Percentiles rank a stretch among this genome's conserved stretches.
Conservation (phyloP, 1,140 invertebrate species). For the Eriocheir sinensis region DNA sequence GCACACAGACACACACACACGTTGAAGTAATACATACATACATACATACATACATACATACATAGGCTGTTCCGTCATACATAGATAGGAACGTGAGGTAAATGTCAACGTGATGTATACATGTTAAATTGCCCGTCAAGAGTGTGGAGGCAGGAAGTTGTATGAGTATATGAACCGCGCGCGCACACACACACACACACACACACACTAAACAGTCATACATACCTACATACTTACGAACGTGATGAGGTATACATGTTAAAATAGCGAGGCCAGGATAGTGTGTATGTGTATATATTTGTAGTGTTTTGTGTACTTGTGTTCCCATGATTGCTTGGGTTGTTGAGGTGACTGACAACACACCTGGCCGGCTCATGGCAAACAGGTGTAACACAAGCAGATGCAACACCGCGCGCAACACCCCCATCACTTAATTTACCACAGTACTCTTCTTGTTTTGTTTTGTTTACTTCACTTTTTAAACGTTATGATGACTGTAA, state of each 20-base stretch:
- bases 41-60: not conserved
- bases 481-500: too few relatives aligned
- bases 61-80: not conserved
- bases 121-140: too few relatives aligned
- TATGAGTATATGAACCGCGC: too few relatives aligned
- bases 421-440: too few relatives aligned
- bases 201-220: not conserved
- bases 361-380: conserved; percentile 7
- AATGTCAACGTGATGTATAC: too few relatives aligned
- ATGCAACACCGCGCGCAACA: not conserved
- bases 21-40: conserved; percentile 16
- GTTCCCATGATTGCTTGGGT: not conserved
- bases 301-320: not conserved
- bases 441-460: too few relatives aligned
- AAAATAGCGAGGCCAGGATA: too few relatives aligned
- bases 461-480: too few relatives aligned
- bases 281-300: too few relatives aligned
- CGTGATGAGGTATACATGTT: too few relatives aligned
- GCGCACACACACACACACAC: not conserved
- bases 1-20: conserved; percentile 27
- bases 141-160: too few relatives aligned
- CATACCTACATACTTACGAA: not conserved
- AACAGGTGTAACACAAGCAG: not conserved
- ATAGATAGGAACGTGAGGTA: not conserved
- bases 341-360: not conserved